These are phyloP conservation scores for Chaenocephalus aceratus DNA, from an alignment of 2,113 vertebrate species.

Conservation along the genomic window DNA sequence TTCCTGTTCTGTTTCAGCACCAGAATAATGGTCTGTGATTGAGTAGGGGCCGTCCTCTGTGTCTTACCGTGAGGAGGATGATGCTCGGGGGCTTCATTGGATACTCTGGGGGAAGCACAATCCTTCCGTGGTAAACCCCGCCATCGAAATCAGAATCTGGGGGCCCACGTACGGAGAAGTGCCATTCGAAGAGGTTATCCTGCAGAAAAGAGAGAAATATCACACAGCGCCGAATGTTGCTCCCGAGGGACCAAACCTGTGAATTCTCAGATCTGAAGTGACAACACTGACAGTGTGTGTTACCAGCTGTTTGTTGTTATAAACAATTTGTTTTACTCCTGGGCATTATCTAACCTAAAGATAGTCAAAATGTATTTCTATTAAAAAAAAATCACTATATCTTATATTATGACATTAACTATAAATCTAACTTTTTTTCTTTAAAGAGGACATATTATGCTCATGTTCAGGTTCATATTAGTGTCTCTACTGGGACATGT, in stretches of 20 bases:
- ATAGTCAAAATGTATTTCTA: not conserved
- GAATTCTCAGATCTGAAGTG: not conserved
- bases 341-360: not conserved
- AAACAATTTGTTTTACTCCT: not conserved
- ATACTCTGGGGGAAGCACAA: conserved; percentile 96
- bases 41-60: not conserved
- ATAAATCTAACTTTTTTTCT: too few relatives aligned
- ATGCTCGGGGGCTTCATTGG: conserved; percentile 99
- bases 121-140: conserved; percentile 96
- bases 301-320: not conserved
- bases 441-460: too few relatives aligned
- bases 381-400: not conserved
- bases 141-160: conserved; percentile 98
- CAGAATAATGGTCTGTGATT: conserved; percentile 3
- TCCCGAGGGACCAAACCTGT: not conserved
- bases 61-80: conserved; percentile 94
- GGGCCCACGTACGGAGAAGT: conserved; percentile 97
- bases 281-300: not conserved
- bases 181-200: conserved; percentile 99
- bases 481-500: too few relatives aligned
- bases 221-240: not conserved
- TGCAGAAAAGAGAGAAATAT: conserved; percentile 64
- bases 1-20: conserved; percentile 10
- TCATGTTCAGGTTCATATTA: too few relatives aligned
- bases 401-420: too few relatives aligned